Evolutionary conservation across 2,797 vertebrate species (phyloP).

Genomic region (Eutrigla gurnardus): DNA sequence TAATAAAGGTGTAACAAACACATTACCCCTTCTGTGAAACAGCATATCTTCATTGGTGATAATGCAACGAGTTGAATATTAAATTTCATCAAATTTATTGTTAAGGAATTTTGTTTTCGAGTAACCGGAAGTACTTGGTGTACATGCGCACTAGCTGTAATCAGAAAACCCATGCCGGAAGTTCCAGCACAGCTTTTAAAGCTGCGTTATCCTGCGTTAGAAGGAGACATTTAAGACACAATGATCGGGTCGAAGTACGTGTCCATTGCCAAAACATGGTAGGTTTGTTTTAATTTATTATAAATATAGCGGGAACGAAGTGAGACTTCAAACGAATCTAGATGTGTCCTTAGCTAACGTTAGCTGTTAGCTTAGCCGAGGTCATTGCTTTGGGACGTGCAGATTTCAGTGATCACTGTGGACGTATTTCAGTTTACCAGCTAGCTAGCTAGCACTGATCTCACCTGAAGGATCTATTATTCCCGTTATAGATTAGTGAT

Average conservation of each 20-base stretch:
- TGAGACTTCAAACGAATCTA: not conserved
- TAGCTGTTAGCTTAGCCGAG: conserved; percentile 73
- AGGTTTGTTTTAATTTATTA: conserved; percentile 32
- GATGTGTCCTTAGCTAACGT: conserved; percentile 47
- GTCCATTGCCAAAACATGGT: conserved; percentile 80
- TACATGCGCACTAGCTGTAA: conserved; percentile 18
- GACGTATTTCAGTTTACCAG: not conserved
- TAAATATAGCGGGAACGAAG: fast-evolving
- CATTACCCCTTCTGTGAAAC: fast-evolving
- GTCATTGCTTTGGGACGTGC: conserved; percentile 56
- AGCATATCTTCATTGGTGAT: not conserved
- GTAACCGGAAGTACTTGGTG: conserved; percentile 15
- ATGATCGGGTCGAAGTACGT: conserved; percentile 81
- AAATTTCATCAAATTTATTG: not conserved
- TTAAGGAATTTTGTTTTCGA: not conserved
- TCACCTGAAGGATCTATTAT: not conserved
- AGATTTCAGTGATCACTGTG: conserved; percentile 2
- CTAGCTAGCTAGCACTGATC: not conserved
- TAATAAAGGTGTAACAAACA: not conserved
- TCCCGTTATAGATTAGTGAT: not conserved
- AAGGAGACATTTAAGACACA: conserved; percentile 25
- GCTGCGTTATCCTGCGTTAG: not conserved
- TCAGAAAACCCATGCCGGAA: conserved; percentile 15
- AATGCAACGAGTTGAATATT: not conserved
- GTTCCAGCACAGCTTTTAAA: not conserved